A percentile compares a stretch with the other conserved stretches of the same genome.
Conservation (phyloP, 2,113 vertebrate species). For the Lagopus muta region DNA sequence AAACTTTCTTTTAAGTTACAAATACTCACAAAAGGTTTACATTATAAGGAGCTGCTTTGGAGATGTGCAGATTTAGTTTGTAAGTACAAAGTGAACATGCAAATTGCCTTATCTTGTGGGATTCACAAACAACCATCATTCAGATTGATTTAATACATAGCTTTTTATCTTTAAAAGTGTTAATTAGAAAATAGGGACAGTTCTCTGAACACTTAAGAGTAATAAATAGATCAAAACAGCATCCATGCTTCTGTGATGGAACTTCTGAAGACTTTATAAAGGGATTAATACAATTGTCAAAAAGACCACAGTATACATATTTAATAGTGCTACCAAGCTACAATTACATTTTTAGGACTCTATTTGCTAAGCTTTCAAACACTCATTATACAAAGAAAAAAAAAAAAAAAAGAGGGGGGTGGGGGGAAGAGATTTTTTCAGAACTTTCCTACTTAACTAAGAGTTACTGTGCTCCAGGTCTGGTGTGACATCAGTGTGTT, state of each 20-base stretch:
- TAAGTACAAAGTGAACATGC: conserved; percentile 97
- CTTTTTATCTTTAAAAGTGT: conserved; percentile 99
- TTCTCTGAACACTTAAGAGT: conserved; percentile 89
- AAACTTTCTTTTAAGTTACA: conserved; percentile 88
- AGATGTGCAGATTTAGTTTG: conserved; percentile 98
- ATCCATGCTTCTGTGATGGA: conserved; percentile 86
- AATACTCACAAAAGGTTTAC: conserved; percentile 93
- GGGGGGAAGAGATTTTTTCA: conserved; percentile 29
- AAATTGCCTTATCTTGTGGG: conserved; percentile 99
- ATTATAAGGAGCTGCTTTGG: conserved; percentile 90
- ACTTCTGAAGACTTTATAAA: conserved; percentile 87
- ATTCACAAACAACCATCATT: conserved; percentile 99
- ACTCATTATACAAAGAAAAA: conserved; percentile 40
- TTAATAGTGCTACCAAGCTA: conserved; percentile 83
- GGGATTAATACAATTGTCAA: conserved; percentile 88
- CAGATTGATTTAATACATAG: conserved; percentile 99
- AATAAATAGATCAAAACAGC: conserved; percentile 89
- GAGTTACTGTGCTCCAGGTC: neutral
- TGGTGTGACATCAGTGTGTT: neutral
- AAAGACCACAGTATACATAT: conserved; percentile 87
- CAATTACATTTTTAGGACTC: conserved; percentile 84
- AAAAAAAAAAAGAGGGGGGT: neutral
- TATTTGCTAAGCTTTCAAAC: conserved; percentile 78
- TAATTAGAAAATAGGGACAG: conserved; percentile 98
- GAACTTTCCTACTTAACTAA: conserved; percentile 17